These are phyloP conservation scores for Stegastes partitus DNA, from an alignment of 2,113 vertebrate species.

Conservation along the genomic window DNA sequence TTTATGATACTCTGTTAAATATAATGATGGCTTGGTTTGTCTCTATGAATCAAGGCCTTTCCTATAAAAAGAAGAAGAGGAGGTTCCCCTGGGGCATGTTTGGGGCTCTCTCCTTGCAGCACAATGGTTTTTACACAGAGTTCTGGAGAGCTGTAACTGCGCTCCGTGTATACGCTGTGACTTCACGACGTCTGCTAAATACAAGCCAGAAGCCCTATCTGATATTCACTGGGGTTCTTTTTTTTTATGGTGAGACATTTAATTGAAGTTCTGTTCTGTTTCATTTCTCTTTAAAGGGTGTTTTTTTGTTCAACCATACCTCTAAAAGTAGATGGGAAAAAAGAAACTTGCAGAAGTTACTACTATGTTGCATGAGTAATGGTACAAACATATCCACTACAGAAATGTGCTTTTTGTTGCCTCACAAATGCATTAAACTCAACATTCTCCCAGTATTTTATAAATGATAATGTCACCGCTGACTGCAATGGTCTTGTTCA, in stretches of 20 bases:
- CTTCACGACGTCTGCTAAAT: conserved; percentile 65
- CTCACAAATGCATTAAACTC: not conserved
- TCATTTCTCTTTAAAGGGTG: conserved; percentile 51
- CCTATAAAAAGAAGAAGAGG: conserved; percentile 69
- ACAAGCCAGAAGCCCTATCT: conserved; percentile 49
- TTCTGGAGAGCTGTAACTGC: conserved; percentile 49
- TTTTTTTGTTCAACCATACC: conserved; percentile 24
- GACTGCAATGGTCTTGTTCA: no score
- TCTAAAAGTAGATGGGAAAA: conserved; percentile 27
- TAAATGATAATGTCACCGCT: not conserved
- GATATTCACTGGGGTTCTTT: conserved; percentile 46
- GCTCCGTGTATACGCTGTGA: conserved; percentile 49
- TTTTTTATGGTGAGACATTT: conserved; percentile 45
- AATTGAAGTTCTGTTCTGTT: conserved; percentile 44
- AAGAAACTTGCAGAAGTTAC: conserved; percentile 7
- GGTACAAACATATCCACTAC: conserved; percentile 1
- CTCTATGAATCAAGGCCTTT: conserved; percentile 68
- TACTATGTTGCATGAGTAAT: conserved; percentile 9
- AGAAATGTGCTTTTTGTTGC: not conserved
- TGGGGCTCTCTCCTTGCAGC: conserved; percentile 53
- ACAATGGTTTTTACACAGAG: conserved; percentile 62
- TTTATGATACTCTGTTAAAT: conserved; percentile 76
- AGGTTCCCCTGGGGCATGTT: conserved; percentile 54
- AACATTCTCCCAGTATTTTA: not conserved
- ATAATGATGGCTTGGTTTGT: conserved; percentile 72